phyloP scores from a whole-genome alignment of 2,113 vertebrate genomes.

The Progne subis region DNA sequence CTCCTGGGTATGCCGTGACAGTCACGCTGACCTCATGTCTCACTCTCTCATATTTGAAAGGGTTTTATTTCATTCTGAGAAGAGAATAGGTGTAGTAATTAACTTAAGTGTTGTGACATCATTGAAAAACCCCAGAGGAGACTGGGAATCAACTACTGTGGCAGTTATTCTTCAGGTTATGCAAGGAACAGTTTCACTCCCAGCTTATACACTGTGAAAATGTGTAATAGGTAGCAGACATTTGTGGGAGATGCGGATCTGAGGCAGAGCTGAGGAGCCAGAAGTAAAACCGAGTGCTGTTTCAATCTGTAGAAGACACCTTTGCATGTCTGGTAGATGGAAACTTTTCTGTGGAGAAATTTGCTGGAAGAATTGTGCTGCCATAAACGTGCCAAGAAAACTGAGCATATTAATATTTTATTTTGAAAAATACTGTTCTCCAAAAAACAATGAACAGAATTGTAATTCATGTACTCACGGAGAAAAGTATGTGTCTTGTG shows the following conservation, averaged over 20 bases:
- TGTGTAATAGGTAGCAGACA: background rate
- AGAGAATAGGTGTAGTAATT: background rate
- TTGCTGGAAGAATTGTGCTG: background rate
- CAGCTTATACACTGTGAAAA: background rate
- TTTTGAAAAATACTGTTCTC: background rate
- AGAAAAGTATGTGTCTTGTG: background rate
- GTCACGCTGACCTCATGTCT: background rate
- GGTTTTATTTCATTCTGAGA: background rate
- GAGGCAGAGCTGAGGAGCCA: background rate
- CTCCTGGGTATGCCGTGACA: fast-evolving
- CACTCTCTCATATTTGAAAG: background rate
- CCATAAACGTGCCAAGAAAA: background rate
- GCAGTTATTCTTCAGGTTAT: background rate
- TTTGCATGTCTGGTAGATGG: background rate
- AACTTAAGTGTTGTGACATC: background rate
- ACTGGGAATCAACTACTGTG: background rate
- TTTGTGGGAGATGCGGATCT: background rate
- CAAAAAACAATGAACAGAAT: background rate
- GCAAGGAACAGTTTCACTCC: background rate
- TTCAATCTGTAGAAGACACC: background rate
- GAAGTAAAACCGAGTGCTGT: background rate
- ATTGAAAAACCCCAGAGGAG: background rate
- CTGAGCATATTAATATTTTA: background rate
- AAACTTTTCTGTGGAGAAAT: background rate
- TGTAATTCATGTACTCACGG: background rate